Conservation (phyloP, 2,113 vertebrate species). For the Globicephala melas region DNA sequence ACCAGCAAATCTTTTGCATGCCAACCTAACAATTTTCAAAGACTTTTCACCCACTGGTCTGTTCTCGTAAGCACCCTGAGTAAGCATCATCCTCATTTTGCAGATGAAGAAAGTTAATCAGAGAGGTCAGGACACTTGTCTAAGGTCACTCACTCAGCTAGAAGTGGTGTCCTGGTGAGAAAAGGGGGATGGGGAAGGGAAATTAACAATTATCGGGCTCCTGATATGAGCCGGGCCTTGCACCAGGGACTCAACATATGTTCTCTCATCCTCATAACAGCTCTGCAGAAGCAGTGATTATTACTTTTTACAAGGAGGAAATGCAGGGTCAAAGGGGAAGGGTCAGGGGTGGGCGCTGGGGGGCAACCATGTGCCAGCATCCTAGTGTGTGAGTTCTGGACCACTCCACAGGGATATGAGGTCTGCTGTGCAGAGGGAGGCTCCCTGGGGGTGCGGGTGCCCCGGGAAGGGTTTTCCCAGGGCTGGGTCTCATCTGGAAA, state of each 20-base stretch:
- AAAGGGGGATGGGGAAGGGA: neutral
- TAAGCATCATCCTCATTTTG: neutral
- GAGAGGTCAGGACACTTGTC: neutral
- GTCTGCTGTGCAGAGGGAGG: neutral
- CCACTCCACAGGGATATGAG: neutral
- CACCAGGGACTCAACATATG: neutral
- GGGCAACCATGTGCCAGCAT: neutral
- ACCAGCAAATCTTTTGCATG: neutral
- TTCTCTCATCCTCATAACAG: neutral
- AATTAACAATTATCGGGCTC: neutral
- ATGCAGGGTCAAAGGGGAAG: neutral
- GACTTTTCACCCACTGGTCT: neutral
- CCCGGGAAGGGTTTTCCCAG: neutral
- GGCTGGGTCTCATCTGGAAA: neutral
- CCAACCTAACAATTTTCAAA: neutral
- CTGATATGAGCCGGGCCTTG: neutral
- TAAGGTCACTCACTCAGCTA: neutral
- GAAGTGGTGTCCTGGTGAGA: neutral
- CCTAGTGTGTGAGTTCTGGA: neutral
- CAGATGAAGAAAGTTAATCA: neutral
- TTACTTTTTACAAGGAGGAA: neutral
- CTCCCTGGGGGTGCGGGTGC: too few relatives aligned
- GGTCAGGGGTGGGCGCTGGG: neutral
- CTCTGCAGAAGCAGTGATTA: neutral
- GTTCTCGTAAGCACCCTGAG: neutral